A percentile compares a stretch with the other conserved stretches of the same genome.
Conservation (phyloP, 2,888 invertebrate species). For the Chouioia cunea region DNA sequence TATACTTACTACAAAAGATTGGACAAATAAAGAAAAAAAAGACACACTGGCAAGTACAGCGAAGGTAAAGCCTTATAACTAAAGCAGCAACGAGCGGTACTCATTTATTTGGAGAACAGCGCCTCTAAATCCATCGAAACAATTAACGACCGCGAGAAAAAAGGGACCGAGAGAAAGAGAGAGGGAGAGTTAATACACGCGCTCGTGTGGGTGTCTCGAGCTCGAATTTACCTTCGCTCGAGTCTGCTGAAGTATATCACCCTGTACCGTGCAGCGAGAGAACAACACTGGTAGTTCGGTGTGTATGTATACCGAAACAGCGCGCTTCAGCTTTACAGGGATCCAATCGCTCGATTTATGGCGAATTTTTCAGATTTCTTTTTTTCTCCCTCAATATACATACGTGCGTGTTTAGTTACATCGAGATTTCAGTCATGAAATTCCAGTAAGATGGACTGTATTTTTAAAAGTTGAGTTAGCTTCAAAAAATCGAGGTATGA, state of each 20-base stretch:
- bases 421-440: too few relatives aligned
- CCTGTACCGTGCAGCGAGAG: background rate
- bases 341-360: too few relatives aligned
- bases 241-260: slow-evolving; percentile 29
- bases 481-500: too few relatives aligned
- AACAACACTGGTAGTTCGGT: slow-evolving; percentile 41
- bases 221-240: slow-evolving; percentile 39
- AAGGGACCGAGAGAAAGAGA: background rate
- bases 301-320: too few relatives aligned
- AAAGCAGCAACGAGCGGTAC: too few relatives aligned
- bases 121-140: slow-evolving; percentile 58
- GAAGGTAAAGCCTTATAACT: too few relatives aligned
- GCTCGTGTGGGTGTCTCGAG: slow-evolving; percentile 49
- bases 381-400: too few relatives aligned
- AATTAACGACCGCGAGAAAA: slow-evolving; percentile 53
- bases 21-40: background rate
- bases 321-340: too few relatives aligned
- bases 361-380: too few relatives aligned
- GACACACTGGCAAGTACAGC: background rate
- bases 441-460: too few relatives aligned
- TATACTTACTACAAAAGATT: background rate
- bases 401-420: too few relatives aligned
- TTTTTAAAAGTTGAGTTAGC: too few relatives aligned
- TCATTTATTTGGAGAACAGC: background rate
- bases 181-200: slow-evolving; percentile 31